Evolutionary conservation across 2,888 invertebrate genomes (phyloP), one percentile per base, ranked within the genome.

Genomic region (Rotaria macrura): DNA sequence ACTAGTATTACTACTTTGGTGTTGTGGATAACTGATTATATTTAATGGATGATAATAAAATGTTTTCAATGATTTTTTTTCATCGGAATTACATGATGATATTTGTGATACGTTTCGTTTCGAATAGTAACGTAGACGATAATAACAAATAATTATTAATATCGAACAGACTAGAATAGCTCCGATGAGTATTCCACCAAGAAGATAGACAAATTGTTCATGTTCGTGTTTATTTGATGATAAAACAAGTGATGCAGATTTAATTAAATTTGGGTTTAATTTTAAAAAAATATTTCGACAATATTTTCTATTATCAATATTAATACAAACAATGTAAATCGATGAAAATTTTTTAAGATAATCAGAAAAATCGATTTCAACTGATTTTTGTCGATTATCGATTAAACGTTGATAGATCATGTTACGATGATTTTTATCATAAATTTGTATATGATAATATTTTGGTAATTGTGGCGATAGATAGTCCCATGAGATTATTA

Each of bases 21-120:
- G 79, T 79, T 79, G 79, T 12, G 79, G 79, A 43, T 79, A 43
- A 65, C 65, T 65, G 20, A 65, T 65, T 7, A 65, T 14, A 65
- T 65, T 65, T 43, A 79, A 79, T 79, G 79, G 79, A 79, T 43
- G 79, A n/a, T 79, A 79, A 79, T 79, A 79, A 25, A 79, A 43
- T 20, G 79, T 40, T 43, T n/a, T 79, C 20, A 34, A 4, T 17
- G 12, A n/a, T 79, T 79, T 79, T 17, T 74, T 74, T 23, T 79
- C 79, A 65, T 29, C 17, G 4, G 25, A 25, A 25, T 54, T 54
- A 34, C 14, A 20, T 25, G 43, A 79, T 43, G 25, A 12, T n/a
- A 38, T 40, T 79, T 65, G n/a, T 49, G 49, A 49, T 14, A 49
- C 17, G 6, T 65, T 29, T 29, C 43, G 43, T 79, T 79, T 79